These are phyloP conservation scores for Linurgus olivaceus DNA, from an alignment of 2,797 vertebrate species.

Conservation along the genomic window DNA sequence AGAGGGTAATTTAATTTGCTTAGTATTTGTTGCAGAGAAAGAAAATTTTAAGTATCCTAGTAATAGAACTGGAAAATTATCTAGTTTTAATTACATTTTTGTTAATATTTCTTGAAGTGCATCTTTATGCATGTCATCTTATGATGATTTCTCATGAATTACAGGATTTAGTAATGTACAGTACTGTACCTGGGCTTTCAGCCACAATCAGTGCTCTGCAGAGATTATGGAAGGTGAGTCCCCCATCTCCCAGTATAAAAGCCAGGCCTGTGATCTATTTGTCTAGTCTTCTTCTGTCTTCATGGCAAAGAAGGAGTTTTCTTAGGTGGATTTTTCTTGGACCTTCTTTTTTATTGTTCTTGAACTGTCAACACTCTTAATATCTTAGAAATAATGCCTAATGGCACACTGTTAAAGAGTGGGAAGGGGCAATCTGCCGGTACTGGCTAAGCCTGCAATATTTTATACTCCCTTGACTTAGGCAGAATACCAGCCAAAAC, in stretches of 20 bases:
- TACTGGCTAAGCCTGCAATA: not conserved
- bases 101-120: not conserved
- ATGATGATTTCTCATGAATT: not conserved
- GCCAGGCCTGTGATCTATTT: not conserved
- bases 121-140: not conserved
- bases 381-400: not conserved
- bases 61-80: not conserved
- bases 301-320: not conserved
- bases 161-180: not conserved
- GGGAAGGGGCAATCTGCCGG: not conserved
- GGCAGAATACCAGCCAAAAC: too few relatives aligned
- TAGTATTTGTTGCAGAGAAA: not conserved
- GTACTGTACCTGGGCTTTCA: not conserved
- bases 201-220: not conserved
- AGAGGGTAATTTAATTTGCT: not conserved
- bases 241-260: fast-evolving
- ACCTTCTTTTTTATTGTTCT: not conserved
- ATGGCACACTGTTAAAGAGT: not conserved
- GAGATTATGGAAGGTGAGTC: fast-evolving
- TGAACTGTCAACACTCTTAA: not conserved
- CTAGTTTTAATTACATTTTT: not conserved
- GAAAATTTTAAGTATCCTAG: not conserved
- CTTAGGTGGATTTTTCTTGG: not conserved
- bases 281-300: not conserved
- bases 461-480: not conserved